These are phyloP conservation scores for Pollenia labialis DNA, from an alignment of 2,888 invertebrate genomes.

Conservation along the genomic window DNA sequence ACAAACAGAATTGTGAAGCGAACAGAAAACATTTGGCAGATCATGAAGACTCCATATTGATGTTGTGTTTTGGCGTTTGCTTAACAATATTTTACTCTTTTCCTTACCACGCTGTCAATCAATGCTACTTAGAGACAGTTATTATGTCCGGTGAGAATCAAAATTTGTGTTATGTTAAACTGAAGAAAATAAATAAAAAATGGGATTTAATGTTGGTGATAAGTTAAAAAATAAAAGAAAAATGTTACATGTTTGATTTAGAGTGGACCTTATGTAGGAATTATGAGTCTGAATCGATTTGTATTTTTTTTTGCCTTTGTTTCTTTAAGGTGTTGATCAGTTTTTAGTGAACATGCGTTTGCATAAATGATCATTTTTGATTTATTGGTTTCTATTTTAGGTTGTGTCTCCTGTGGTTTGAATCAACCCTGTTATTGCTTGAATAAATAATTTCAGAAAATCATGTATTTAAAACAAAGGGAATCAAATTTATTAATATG, in stretches of 20 bases:
- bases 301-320: conserved; percentile 3
- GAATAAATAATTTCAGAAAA: conserved; percentile 11
- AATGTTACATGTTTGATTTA: conserved; percentile 37
- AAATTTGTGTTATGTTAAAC: conserved; percentile 57
- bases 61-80: conserved; percentile 51
- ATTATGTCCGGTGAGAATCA: conserved; percentile 66
- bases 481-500: neutral
- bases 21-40: conserved; percentile 61
- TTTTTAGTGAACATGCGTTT: conserved; percentile 7
- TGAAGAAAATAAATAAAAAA: neutral
- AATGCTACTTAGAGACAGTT: conserved; percentile 70
- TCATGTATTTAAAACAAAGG: neutral
- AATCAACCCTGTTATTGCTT: neutral
- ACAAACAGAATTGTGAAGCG: neutral
- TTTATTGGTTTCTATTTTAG: conserved; percentile 46
- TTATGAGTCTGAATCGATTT: conserved; percentile 1
- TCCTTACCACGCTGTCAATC: conserved; percentile 69
- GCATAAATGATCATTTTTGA: conserved; percentile 3
- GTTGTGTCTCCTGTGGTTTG: conserved; percentile 51
- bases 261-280: conserved; percentile 3
- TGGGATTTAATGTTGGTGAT: conserved; percentile 59
- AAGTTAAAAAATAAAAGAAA: conserved; percentile 38
- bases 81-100: conserved; percentile 49
- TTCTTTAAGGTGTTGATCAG: conserved; percentile 37
- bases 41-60: conserved; percentile 58